Conservation (phyloP, 2,797 vertebrate genomes). For the Sardinella longiceps region DNA sequence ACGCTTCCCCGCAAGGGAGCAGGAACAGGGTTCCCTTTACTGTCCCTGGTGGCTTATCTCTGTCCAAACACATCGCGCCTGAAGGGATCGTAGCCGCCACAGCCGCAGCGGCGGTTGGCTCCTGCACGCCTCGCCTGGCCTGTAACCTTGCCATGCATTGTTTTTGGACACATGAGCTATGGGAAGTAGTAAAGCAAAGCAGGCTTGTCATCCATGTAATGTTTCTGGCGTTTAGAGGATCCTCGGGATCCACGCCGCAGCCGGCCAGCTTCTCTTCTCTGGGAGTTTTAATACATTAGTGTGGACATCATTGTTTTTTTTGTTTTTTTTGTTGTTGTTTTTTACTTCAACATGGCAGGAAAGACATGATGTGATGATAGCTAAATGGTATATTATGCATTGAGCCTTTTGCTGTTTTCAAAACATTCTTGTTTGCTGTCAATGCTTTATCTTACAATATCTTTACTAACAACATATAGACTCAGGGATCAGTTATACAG, state of each 20-base stretch:
- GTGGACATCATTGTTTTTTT: not conserved
- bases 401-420: not conserved
- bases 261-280: not conserved
- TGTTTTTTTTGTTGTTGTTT: not conserved
- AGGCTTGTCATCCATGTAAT: not conserved
- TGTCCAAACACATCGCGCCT: not conserved
- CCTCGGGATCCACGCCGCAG: not conserved
- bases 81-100: not conserved
- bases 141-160: slow-evolving; percentile 11
- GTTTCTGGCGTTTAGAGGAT: not conserved
- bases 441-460: too few species aligned
- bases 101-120: not conserved
- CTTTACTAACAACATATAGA: too few species aligned
- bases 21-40: slow-evolving; percentile 7
- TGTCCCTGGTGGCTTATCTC: not conserved
- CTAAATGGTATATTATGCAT: not conserved
- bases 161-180: not conserved
- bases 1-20: slow-evolving; percentile 26
- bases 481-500: not conserved
- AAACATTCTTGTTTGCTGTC: too few species aligned
- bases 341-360: not conserved
- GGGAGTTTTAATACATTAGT: not conserved
- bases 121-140: not conserved
- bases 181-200: not conserved
- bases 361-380: not conserved